phyloP scores from a whole-genome alignment of 2,113 vertebrate genomes.

The Pseudopipra pipra region DNA sequence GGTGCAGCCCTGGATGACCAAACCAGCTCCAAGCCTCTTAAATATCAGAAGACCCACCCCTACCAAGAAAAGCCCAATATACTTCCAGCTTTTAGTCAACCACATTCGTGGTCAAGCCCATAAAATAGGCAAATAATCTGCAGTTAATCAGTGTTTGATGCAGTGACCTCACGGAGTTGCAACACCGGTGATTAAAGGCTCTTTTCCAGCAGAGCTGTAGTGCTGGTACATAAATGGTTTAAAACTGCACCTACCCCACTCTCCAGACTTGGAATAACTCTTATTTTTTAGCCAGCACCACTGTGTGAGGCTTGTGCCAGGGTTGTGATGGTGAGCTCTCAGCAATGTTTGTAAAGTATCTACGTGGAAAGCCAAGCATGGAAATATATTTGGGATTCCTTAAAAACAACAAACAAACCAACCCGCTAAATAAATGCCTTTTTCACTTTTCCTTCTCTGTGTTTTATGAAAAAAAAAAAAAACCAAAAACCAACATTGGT shows the following conservation, averaged over 20 bases:
- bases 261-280: not conserved
- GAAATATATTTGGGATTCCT: not conserved
- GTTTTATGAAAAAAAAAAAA: not conserved
- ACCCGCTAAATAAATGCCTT: not conserved
- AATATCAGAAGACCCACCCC: not conserved
- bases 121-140: not conserved
- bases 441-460: not conserved
- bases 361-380: not conserved
- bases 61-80: not conserved
- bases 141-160: not conserved
- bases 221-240: not conserved
- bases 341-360: not conserved
- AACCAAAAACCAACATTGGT: not conserved
- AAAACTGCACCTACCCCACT: not conserved
- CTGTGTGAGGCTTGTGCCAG: not conserved
- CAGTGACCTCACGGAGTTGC: conserved; percentile 36
- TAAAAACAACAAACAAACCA: not conserved
- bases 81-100: not conserved
- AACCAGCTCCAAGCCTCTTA: not conserved
- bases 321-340: not conserved
- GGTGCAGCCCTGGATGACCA: not conserved
- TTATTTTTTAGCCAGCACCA: not conserved
- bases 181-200: not conserved
- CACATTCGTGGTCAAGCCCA: not conserved
- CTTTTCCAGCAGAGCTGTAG: not conserved